Conservation (phyloP, 2,113 vertebrate genomes). For the Sarotherodon lohbergeri region DNA sequence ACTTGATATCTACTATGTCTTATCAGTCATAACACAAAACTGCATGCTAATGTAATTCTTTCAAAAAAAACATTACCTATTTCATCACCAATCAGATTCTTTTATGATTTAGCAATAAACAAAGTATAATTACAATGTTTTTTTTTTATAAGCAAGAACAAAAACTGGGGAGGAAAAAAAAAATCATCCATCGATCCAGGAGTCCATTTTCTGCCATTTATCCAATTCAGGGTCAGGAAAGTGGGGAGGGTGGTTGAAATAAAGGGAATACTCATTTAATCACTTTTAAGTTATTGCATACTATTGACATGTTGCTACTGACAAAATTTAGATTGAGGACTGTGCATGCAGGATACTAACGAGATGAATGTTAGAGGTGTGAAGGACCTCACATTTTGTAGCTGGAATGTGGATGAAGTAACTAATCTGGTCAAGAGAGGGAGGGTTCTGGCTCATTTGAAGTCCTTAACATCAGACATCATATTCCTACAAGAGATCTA, state of each 20-base stretch:
- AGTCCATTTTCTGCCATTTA: background rate
- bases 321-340: background rate
- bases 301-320: background rate
- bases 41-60: background rate
- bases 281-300: background rate
- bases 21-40: background rate
- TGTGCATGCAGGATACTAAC: background rate
- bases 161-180: background rate
- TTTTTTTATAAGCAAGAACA: background rate
- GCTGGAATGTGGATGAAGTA: background rate
- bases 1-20: background rate
- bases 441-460: background rate
- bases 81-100: background rate
- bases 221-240: background rate
- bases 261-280: background rate
- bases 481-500: background rate
- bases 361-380: background rate
- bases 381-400: background rate
- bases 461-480: background rate
- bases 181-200: background rate
- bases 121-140: background rate
- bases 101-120: background rate
- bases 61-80: background rate
- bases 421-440: background rate
- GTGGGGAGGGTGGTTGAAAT: background rate